These are phyloP conservation scores for Epistrophe eligans DNA, from an alignment of 2,888 invertebrate genomes.

Conservation along the genomic window DNA sequence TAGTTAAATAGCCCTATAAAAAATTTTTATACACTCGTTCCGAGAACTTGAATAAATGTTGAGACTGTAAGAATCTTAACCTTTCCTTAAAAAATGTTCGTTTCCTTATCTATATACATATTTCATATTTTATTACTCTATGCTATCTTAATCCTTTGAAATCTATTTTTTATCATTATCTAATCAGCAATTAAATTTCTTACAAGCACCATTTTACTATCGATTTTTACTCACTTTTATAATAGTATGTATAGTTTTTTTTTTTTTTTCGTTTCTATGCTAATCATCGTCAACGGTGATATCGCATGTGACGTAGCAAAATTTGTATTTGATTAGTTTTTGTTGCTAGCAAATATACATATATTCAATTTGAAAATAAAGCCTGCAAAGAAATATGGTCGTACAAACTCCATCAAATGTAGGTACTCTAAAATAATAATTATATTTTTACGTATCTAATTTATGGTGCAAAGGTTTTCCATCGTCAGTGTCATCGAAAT, in stretches of 20 bases:
- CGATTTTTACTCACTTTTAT: constrained; percentile 20
- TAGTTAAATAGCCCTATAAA: background rate
- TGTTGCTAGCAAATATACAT: constrained; percentile 47
- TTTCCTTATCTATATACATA: background rate
- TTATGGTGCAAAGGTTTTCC: constrained; percentile 57
- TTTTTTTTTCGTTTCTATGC: background rate
- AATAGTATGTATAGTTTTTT: background rate
- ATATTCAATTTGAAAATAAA: background rate
- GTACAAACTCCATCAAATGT: background rate
- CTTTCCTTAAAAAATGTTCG: background rate
- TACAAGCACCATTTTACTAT: constrained; percentile 9
- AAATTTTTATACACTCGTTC: background rate
- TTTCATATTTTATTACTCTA: background rate
- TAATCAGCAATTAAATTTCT: constrained; percentile 31
- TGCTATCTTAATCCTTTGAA: constrained; percentile 22
- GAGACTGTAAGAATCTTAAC: background rate
- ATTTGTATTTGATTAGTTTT: constrained; percentile 42
- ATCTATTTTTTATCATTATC: constrained; percentile 21
- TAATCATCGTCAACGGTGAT: constrained; percentile 5
- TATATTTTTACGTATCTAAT: constrained; percentile 17
- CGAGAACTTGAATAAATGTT: background rate
- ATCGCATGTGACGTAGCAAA: constrained; percentile 39
- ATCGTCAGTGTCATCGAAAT: background rate
- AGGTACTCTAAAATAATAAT: background rate
- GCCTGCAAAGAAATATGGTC: background rate